These are phyloP conservation scores for Orchesellides sinensis DNA, from an alignment of 2,888 invertebrate genomes.

Conservation along the genomic window DNA sequence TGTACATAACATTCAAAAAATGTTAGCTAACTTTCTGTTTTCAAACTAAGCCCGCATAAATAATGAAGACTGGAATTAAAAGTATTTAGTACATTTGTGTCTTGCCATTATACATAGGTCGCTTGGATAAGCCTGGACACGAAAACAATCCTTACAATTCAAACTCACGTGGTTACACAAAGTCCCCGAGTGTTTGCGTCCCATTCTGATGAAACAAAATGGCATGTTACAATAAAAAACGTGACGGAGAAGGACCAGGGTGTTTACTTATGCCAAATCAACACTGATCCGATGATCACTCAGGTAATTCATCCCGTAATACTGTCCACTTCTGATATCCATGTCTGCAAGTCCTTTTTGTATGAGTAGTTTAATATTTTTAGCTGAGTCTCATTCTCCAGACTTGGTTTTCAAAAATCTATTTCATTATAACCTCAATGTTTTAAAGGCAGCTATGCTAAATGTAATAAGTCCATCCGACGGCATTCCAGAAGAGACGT, in stretches of 20 bases:
- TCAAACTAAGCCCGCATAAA: no score
- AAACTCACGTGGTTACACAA: slow-evolving; percentile 94
- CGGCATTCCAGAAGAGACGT: slow-evolving; percentile 90
- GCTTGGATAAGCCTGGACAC: slow-evolving; percentile 96
- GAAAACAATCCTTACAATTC: slow-evolving; percentile 94
- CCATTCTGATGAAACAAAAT: slow-evolving; percentile 89
- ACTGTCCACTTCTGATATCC: no score
- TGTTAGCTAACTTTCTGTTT: no score
- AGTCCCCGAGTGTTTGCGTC: slow-evolving; percentile 91
- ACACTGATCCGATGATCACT: slow-evolving; percentile 96
- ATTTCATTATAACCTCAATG: no score
- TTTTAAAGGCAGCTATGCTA: no score
- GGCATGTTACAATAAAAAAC: slow-evolving; percentile 93
- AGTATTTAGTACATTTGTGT: slow-evolving; percentile 70
- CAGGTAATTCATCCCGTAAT: slow-evolving; percentile 80
- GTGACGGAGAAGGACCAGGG: slow-evolving; percentile 91
- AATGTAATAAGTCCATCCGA: slow-evolving; percentile 96
- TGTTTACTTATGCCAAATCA: slow-evolving; percentile 79
- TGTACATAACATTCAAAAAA: no score
- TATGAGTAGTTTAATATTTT: no score
- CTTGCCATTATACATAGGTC: no score
- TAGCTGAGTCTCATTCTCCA: no score
- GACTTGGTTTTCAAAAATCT: no score
- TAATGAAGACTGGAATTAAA: no score
- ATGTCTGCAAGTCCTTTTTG: no score